A percentile compares a stretch with the other conserved stretches of the same genome.
Conservation (phyloP, 2,888 invertebrate genomes). For the Apamea crenata region DNA sequence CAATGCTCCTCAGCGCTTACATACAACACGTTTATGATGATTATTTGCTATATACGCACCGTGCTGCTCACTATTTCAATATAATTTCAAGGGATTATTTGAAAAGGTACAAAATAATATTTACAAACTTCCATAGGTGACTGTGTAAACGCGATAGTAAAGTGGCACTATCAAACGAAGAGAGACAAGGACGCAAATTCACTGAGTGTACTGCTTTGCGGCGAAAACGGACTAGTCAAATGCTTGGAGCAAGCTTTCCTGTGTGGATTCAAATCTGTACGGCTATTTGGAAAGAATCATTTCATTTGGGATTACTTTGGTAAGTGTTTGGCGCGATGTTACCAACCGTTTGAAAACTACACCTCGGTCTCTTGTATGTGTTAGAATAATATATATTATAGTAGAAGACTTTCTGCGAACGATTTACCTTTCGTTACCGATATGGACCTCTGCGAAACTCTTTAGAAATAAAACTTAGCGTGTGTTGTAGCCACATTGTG, state of each 20-base stretch:
- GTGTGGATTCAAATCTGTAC: constrained; percentile 98
- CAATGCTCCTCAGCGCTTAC: constrained; percentile 17
- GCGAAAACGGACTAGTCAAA: constrained; percentile 98
- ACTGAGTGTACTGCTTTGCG: constrained; percentile 97
- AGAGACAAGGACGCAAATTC: constrained; percentile 95
- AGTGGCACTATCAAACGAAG: constrained; percentile 98
- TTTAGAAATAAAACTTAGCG: background rate
- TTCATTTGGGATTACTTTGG: constrained; percentile 99
- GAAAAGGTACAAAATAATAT: background rate
- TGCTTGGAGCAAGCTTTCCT: constrained; percentile 98
- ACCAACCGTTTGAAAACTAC: background rate
- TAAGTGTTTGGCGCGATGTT: constrained; percentile 83
- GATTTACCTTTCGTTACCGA: too few relatives aligned
- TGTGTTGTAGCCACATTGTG: background rate
- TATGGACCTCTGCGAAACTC: background rate
- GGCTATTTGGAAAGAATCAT: constrained; percentile 97
- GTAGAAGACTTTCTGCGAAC: background rate
- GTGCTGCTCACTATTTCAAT: constrained; percentile 37
- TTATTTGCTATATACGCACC: constrained; percentile 13
- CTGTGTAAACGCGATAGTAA: constrained; percentile 98
- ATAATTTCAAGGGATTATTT: background rate
- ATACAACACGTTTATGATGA: background rate
- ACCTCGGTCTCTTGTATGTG: background rate
- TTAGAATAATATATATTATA: background rate
- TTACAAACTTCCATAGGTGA: constrained; percentile 91